phyloP scores from a whole-genome alignment of 2,888 invertebrate species.

The Clivina fossor region DNA sequence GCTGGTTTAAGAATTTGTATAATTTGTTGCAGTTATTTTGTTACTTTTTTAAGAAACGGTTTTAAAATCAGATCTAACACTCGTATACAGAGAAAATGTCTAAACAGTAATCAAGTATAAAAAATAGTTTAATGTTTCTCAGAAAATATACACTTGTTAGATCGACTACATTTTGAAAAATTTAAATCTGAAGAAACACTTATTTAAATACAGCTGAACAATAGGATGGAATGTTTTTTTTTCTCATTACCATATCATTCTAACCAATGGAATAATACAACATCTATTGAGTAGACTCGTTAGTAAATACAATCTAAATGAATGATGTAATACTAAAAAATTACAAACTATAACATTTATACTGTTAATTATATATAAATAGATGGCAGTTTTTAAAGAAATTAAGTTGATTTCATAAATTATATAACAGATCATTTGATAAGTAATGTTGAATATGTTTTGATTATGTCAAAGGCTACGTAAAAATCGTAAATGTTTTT shows the following conservation, averaged over 20 bases:
- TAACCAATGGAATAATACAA: slow-evolving; percentile 9
- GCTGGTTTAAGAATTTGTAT: slow-evolving; percentile 12
- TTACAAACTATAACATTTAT: background rate
- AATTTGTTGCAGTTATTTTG: slow-evolving; percentile 24
- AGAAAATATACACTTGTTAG: slow-evolving; percentile 28
- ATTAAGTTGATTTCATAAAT: too few relatives aligned
- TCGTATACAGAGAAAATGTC: slow-evolving; percentile 30
- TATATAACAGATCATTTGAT: too few relatives aligned
- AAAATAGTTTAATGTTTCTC: slow-evolving; percentile 31
- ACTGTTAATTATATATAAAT: background rate
- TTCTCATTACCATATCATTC: background rate
- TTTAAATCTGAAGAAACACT: slow-evolving; percentile 26
- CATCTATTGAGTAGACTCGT: too few relatives aligned
- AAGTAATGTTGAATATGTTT: background rate
- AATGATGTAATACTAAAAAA: background rate
- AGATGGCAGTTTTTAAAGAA: background rate
- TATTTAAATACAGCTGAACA: slow-evolving; percentile 22
- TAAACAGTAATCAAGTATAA: slow-evolving; percentile 27
- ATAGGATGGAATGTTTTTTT: slow-evolving; percentile 28
- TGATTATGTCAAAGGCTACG: background rate
- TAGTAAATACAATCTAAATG: too few relatives aligned
- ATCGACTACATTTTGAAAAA: slow-evolving; percentile 27
- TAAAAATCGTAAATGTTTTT: background rate
- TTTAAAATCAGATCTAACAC: slow-evolving; percentile 21
- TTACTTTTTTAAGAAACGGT: slow-evolving; percentile 16